Evolutionary conservation across 1,140 invertebrate genomes (phyloP), one percentile per base, ranked within the genome.

Genomic region (Popillia japonica): DNA sequence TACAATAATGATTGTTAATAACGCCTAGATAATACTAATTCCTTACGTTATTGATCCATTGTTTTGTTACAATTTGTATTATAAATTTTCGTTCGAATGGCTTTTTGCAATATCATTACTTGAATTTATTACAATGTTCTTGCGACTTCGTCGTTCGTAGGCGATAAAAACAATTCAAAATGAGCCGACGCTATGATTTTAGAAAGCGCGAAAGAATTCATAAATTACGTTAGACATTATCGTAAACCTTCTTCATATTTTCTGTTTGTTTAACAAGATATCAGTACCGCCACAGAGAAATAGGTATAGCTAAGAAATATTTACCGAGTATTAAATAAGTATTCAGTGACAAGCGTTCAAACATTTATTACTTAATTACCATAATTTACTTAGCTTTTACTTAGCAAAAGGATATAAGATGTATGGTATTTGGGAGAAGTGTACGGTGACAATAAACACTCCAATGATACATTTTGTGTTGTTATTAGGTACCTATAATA

Each of bases 1-100:
- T 77, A 78, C 75, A 73, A 78, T 78, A 78, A 80, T 78, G 74
- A 77, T 77, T 76, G 68, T 74, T 78, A 55, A 74, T 55, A 55
- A 72, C 72, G 27, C 72, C 40, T 73, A 73, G 72, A 73, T 73
- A 73, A 64, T 42, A 40, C 23, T 73, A 73, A 73, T 73, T 40
- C 34, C 40, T 40, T 42, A 42, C 40, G 40, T 73, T 73, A 73
- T 73, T 34, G 72, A 73, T 73, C 72, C 72, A 73, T 73, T 73
- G 72, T 73, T 73, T 64, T 64, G 61, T 27, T 64, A 64, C 61
- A 64, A 20, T 64, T 64, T 64, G n/a, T 64, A 64, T 64, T 64
- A 64, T 64, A 64, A 64, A 64, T 64, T 27, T 27, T 64, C 61
- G 61, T 20, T 64, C 23, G 61, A 64, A 64, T 64, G 17, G 61